Conservation (phyloP, 1,140 invertebrate genomes). For the Microplitis mediator region DNA sequence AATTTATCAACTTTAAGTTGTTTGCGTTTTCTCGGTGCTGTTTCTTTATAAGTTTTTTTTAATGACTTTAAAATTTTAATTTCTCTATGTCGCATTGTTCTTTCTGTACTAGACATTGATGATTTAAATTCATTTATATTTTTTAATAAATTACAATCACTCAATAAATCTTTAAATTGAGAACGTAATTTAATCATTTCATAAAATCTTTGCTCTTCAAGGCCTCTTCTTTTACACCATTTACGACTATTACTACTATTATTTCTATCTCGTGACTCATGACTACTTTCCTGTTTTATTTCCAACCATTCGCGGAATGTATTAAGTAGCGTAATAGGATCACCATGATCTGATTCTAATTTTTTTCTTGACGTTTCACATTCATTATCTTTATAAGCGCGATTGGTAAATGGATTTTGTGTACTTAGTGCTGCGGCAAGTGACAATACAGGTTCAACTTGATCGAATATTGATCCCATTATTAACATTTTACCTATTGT, state of each 20-base stretch:
- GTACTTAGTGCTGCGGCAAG: constrained; percentile 92
- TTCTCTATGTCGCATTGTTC: constrained; percentile 83
- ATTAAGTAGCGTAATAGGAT: constrained; percentile 90
- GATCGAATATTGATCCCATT: constrained; percentile 87
- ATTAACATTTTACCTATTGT: constrained; percentile 96
- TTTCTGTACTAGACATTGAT: constrained; percentile 75
- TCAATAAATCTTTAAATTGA: constrained; percentile 87
- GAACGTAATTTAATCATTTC: constrained; percentile 91
- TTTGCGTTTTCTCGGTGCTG: constrained; percentile 74
- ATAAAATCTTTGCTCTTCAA: constrained; percentile 96
- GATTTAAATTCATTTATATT: constrained; percentile 60
- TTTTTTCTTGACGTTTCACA: constrained; percentile 80
- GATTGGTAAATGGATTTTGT: constrained; percentile 90
- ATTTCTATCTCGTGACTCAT: constrained; percentile 46
- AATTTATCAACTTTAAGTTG: constrained; percentile 71
- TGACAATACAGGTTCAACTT: constrained; percentile 90
- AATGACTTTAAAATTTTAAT: constrained; percentile 82
- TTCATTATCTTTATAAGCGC: constrained; percentile 84
- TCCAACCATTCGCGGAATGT: constrained; percentile 90
- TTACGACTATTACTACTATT: constrained; percentile 65
- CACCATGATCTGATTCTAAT: constrained; percentile 92
- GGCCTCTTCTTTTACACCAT: constrained; percentile 86
- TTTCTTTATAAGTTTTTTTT: constrained; percentile 69
- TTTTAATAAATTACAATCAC: constrained; percentile 75
- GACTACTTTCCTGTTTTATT: constrained; percentile 67